phyloP scores from a whole-genome alignment of 1,140 invertebrate genomes.

The Atta texana region DNA sequence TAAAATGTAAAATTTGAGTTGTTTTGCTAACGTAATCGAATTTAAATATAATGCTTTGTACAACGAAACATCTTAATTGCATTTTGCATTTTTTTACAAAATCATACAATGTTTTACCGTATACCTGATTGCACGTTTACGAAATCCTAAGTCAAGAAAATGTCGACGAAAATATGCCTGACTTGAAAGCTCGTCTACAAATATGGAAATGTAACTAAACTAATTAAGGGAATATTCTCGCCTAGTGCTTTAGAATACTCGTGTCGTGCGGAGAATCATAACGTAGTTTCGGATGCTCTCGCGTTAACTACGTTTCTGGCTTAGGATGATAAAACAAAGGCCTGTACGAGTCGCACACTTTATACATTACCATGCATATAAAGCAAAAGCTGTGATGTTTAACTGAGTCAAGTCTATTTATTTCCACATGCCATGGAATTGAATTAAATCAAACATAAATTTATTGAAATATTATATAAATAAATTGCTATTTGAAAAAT shows the following conservation, averaged over 20 bases:
- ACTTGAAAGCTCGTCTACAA: constrained; percentile 31
- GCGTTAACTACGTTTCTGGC: constrained; percentile 39
- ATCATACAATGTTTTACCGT: neutral
- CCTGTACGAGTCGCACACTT: constrained; percentile 4
- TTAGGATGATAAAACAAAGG: constrained; percentile 35
- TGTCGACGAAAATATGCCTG: constrained; percentile 25
- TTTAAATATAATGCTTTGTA: neutral
- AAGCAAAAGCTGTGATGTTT: neutral
- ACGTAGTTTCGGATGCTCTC: constrained; percentile 40
- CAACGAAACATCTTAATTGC: neutral
- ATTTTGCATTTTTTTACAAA: neutral
- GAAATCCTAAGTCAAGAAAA: constrained; percentile 14
- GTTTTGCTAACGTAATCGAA: neutral
- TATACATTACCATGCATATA: constrained; percentile 8
- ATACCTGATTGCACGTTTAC: constrained; percentile 15
- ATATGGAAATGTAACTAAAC: constrained; percentile 56
- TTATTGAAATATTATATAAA: too few relatives aligned
- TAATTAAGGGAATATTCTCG: constrained; percentile 56
- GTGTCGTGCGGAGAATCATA: constrained; percentile 43
- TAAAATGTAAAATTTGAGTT: neutral
- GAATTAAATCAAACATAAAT: constrained; percentile 4
- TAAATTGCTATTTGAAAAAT: too few relatives aligned
- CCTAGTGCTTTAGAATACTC: constrained; percentile 38
- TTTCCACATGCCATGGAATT: neutral
- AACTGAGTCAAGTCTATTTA: neutral